Evolutionary conservation across 2,888 invertebrate species (phyloP).

Genomic region (Polydrusus pterygomalis): DNA sequence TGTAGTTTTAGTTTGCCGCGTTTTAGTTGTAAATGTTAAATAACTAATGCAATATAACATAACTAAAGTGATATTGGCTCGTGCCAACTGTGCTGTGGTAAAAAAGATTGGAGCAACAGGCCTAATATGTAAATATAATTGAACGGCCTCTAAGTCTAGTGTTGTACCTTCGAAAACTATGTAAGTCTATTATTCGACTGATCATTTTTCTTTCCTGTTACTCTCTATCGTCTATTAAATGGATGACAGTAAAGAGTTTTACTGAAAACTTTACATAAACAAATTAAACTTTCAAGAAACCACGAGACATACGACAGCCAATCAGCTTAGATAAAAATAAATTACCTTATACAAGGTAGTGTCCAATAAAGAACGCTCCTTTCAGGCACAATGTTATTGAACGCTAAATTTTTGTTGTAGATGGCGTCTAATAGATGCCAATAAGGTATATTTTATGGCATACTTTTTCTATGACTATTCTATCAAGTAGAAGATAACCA

Average conservation of each 20-base stretch:
- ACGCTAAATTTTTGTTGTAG: no score
- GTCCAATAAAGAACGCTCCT: no score
- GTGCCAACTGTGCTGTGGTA: conserved; percentile 64
- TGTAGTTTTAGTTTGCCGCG: conserved; percentile 13
- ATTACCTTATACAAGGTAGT: no score
- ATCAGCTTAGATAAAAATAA: no score
- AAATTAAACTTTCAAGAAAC: no score
- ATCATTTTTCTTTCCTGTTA: conserved; percentile 24
- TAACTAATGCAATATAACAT: conserved; percentile 57
- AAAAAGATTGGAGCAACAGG: conserved; percentile 56
- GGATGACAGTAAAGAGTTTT: conserved; percentile 26
- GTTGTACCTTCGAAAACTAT: conserved; percentile 34
- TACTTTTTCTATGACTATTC: no score
- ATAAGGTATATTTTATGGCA: no score
- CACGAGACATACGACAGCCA: no score
- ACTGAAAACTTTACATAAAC: neutral
- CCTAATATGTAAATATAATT: conserved; percentile 53
- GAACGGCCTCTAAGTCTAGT: conserved; percentile 45
- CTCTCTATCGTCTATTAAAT: conserved; percentile 16
- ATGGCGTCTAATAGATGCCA: no score
- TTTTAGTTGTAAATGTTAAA: conserved; percentile 34
- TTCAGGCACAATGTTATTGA: no score
- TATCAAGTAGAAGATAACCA: no score
- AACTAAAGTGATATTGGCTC: conserved; percentile 64
- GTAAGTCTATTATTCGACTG: conserved; percentile 29